Base-by-base conservation (phyloP, 2,888 invertebrate species). In the Synergus itoensis region DNA sequence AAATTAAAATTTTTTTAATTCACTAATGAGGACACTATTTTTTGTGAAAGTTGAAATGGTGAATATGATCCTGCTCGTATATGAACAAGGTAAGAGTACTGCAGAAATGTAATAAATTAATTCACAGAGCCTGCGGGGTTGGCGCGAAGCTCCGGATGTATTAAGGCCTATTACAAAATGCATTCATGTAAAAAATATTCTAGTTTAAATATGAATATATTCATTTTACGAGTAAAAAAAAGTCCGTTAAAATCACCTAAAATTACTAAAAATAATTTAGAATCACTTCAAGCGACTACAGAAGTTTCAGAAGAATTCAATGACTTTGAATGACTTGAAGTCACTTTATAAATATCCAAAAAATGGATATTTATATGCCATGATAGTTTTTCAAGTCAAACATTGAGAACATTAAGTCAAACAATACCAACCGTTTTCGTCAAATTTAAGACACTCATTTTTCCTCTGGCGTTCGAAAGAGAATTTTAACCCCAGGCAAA, bases 301-400 rank as follows among this genome's bases (percentile, higher is more conserved):
- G 21, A 21, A 21, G 21, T 21, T 21, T 21, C 21, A 21, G 21
- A 21, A 21, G 21, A 21, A 21, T 21, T 21, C 21, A 21, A 21
- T 21, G 21, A 21, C 21, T 21, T 21, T 21, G 21, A 1, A 1
- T 21, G 21, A 21, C 21, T 21, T 21, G 21, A 21, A 21, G 21
- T 21, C 1, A 21, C 1, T n/a, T n/a, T n/a, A n/a, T n/a, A n/a
- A n/a, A n/a, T n/a, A n/a, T n/a, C n/a, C n/a, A 65, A 43, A 21
- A 65, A 11, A n/a, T 43, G 9, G 78, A 83, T 83, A 81, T 80
- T 83, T 75, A 78, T 64, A 81, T 77, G 77, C 63, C n/a, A 57
- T 65, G 69, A 81, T 81, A 75, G 80, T 80, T 83, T 83, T 83
- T 81, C 78, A 79, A 81, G 80, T 80, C 81, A 83, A 78, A 83